Base-by-base conservation (phyloP, 2,888 invertebrate species). In the Colletes collaris region DNA sequence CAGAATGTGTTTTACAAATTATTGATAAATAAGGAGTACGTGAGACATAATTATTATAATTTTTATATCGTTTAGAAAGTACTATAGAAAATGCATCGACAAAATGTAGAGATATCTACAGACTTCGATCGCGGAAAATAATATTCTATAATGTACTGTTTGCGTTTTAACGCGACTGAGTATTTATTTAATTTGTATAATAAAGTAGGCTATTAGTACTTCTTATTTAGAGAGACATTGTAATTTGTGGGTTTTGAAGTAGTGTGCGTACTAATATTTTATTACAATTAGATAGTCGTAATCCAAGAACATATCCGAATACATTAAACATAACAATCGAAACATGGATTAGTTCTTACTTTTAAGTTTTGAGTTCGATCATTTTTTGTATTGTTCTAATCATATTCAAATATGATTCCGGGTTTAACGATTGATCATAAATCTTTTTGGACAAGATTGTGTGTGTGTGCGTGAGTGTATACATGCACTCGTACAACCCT, bases 271-370 rank as follows among this genome's bases (percentile, higher is more conserved):
- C 3, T 58, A 16, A 53, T 16, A 56, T 52, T 58, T 58, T 44
- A 16, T 46, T 27, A 37, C 10, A 67, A 8, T 49, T 19, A 55
- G n/a, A 35, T 44, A 60, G 52, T 68, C 59, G 5, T 78, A 63
- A 78, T 37, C 52, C 63, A 66, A 70, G 49, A 79, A 63, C 79
- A 27, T 62, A 67, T 68, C 40, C 7, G 16, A 60, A 37, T 11
- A 19, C 4, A 16, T 56, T 27, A 44, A 16, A 46, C 4, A 13
- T 49, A n/a, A 4, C 44, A 46, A 8, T 46, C 8, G 27, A 46
- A 46, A 46, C 44, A 46, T 10, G 44, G 10, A 46, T 46, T 46
- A 46, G 6, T 8, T 8, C 3, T 46, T 37, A 49, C 40, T 40
- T 59, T 11, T 8, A 10, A 59, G 8, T 35, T 46, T 44, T 16